Conservation (phyloP, 2,888 invertebrate species). For the Mythimna vitellina region DNA sequence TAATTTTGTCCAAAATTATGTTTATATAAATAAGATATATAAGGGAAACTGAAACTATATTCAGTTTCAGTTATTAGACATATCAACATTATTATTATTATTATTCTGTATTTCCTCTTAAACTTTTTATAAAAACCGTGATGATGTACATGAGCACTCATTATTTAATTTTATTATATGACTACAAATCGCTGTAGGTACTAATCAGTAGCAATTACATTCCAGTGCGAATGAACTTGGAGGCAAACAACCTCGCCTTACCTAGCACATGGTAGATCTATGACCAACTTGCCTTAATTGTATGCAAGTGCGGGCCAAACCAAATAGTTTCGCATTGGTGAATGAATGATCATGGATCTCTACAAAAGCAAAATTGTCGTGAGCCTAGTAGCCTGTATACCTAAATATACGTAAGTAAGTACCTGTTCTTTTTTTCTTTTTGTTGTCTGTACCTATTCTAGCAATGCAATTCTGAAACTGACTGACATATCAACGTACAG, state of each 20-base stretch:
- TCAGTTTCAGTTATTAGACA: no score
- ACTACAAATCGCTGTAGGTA: conserved; percentile 30
- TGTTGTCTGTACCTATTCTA: conserved; percentile 2
- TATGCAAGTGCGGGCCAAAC: background rate
- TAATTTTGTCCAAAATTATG: background rate
- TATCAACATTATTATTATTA: background rate
- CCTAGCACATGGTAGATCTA: conserved; percentile 45
- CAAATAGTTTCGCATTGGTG: background rate
- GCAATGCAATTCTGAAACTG: conserved; percentile 1
- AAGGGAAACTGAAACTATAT: background rate
- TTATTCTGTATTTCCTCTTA: background rate
- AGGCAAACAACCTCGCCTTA: conserved; percentile 62
- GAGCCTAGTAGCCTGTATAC: background rate
- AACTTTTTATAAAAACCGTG: conserved; percentile 1
- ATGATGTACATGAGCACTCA: conserved; percentile 10
- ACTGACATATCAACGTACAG: no score
- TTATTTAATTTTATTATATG: conserved; percentile 20
- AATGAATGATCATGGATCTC: background rate
- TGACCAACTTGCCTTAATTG: conserved; percentile 24
- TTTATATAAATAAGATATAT: conserved; percentile 3
- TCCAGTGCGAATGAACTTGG: conserved; percentile 69
- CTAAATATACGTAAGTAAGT: background rate
- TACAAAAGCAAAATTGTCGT: background rate
- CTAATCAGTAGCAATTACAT: conserved; percentile 42
- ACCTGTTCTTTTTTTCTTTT: background rate